Evolutionary conservation across 2,113 vertebrate species (phyloP), one percentile per base, ranked within the genome.

Genomic region (Rallus limicola): DNA sequence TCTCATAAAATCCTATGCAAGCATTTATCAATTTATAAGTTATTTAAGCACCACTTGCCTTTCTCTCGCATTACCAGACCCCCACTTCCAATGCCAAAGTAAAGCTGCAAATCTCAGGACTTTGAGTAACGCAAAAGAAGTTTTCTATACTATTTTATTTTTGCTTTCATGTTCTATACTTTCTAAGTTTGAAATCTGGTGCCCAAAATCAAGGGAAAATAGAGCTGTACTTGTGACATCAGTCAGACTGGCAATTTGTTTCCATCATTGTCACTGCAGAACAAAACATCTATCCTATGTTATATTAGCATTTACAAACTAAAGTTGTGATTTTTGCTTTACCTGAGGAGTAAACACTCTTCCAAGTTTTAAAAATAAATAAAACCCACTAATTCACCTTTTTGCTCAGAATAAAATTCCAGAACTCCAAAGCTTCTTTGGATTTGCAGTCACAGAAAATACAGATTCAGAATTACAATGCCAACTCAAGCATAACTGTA

Each of bases 401-500:
- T 93, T 74, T 62, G 19, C 13, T 82, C n/a, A 60, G 42, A 65
- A 79, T 50, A 36, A 70, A 88, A 74, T 52, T 55, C 38, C 18
- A 88, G 29, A 33, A 44, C 9, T 55, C 50, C 15, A 40, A 60
- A 89, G 11, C 4, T 89, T 16, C 82, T 74, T 44, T n/a, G 56
- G 24, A 67, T 18, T 74, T 86, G 56, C 92, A 90, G 36, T 13
- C 64, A 93, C 44, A 77, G 21, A 79, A 86, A 50, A 10, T 10
- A 64, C 16, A 71, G 40, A 80, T 69, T 78, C 70, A 62, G 40
- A 92, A 92, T 81, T 55, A 90, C 0, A 0, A 79, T 34, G 48
- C 10, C 79, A 91, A 78, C 42, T 83, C 50, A 70, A 80, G 59
- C 0, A 0, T 25, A 86, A 75, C 56, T 0, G 0, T 36, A 81